Percentiles rank a stretch among this genome's conserved stretches.
Evolutionary conservation across 37 sponge, comb jelly and placozoan species (phyloP).

Genomic region (Axinella damicornis): DNA sequence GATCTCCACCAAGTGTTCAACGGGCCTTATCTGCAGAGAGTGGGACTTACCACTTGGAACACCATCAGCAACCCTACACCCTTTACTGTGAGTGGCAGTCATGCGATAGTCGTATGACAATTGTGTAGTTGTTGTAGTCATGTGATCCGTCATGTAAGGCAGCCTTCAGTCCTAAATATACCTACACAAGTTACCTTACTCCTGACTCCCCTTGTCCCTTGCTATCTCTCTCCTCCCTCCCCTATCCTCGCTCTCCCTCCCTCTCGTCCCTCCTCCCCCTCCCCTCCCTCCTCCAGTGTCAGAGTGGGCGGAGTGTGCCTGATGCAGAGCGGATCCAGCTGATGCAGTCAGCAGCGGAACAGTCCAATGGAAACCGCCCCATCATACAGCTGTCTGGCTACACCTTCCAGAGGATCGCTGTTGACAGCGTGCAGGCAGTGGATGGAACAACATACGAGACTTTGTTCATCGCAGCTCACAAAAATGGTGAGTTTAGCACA

Average conservation of each 20-base stretch:
- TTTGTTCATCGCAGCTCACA: constrained; percentile 58
- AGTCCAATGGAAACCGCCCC: constrained; percentile 11
- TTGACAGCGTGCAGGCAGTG: constrained; percentile 38
- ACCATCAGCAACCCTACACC: neutral
- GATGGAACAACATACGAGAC: constrained; percentile 43
- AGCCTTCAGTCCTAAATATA: too few species aligned
- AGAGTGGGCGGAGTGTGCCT: constrained; percentile 6
- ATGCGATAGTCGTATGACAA: neutral
- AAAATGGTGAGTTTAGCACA: constrained; percentile 33
- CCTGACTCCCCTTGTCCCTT: neutral
- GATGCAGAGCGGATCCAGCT: constrained; percentile 41
- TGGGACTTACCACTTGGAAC: neutral
- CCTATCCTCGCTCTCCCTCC: constrained; percentile 1
- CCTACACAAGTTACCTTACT: too few species aligned
- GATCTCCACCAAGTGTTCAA: constrained; percentile 47
- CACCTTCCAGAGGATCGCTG: constrained; percentile 63
- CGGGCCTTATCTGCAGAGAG: constrained; percentile 36
- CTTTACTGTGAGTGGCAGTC: constrained; percentile 31
- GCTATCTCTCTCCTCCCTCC: neutral
- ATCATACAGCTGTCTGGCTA: constrained; percentile 16
- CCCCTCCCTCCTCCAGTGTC: constrained; percentile 28
- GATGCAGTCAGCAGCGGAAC: constrained; percentile 23
- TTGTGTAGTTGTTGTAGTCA: too few species aligned
- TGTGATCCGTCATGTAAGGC: too few species aligned
- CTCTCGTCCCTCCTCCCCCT: neutral